Percentiles rank a stretch among this genome's conserved stretches.
phyloP scores from a whole-genome alignment of 2,797 vertebrate genomes.

The Cuculus canorus region DNA sequence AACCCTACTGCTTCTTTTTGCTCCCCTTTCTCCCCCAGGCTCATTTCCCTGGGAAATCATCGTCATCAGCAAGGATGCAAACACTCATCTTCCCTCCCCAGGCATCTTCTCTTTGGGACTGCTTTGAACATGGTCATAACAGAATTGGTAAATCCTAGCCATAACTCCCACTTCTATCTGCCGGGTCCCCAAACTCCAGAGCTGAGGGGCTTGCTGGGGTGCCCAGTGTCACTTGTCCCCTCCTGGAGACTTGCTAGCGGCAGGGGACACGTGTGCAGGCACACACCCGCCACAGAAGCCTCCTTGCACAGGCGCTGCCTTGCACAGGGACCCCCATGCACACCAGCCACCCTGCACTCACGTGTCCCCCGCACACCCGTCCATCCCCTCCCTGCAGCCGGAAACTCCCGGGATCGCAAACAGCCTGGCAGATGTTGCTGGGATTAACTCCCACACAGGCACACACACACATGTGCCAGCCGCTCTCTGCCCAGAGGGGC shows the following conservation, averaged over 20 bases:
- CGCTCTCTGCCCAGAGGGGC: fast-evolving
- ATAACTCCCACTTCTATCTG: neutral
- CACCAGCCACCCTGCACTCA: fast-evolving
- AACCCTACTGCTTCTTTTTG: neutral
- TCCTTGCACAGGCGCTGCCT: neutral
- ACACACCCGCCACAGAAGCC: neutral
- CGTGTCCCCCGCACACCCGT: neutral
- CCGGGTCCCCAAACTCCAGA: neutral
- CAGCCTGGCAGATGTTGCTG: conserved; percentile 45
- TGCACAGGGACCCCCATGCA: neutral
- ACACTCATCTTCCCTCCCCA: neutral
- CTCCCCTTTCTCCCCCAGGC: neutral
- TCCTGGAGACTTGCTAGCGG: neutral
- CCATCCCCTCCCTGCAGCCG: neutral
- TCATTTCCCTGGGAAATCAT: conserved; percentile 68
- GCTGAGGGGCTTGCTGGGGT: neutral
- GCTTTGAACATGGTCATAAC: neutral
- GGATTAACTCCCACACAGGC: conserved; percentile 31
- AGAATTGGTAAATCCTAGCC: neutral
- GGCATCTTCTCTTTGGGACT: neutral
- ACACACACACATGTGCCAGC: neutral
- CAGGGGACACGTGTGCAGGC: neutral
- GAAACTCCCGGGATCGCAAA: neutral
- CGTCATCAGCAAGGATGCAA: conserved; percentile 10
- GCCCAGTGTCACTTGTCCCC: neutral